Base-by-base conservation (phyloP, 2,113 vertebrate species). In the Malaclemys terrapin region DNA sequence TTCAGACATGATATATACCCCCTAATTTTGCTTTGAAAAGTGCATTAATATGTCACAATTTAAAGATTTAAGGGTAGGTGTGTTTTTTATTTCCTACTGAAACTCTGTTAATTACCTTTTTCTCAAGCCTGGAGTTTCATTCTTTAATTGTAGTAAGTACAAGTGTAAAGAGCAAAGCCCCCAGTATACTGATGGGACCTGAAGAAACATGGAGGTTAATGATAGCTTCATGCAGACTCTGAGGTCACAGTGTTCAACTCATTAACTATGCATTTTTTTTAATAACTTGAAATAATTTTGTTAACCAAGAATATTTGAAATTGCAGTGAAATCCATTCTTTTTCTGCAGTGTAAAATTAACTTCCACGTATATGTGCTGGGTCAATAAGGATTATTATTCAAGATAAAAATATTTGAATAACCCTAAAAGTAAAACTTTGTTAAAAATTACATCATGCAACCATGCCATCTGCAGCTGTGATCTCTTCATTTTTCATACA, bases 71-170 rank as follows among this genome's bases (percentile, higher is more conserved):
- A 75, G 94, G 95, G 50, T 53, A 89, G 85, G 75, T 91, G 65
- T 79, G 42, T 45, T 47, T 95, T 92, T 75, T 11, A 1, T 89
- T 65, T 95, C 47, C 57, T 2, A 2, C 47, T 95, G 88, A 93
- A 78, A 6, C 89, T 20, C 2, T 27, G 80, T 95, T 92, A 92
- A 59, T 83, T 88, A 88, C 87, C 76, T 87, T 11, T 19, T 65
- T 93, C 88, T 95, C 91, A 89, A 91, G 79, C 81, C 47, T 85
- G 75, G 69, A n/a, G 57, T 78, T 93, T 4, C 29, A 89, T 89
- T 93, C 65, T 94, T 97, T 95, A 87, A 93, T 94, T 59, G 16
- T 85, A 11, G 91, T 87, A 80, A 45, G 42, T 42, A 47, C 75
- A 78, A 47, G 45, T 47, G 85, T 81, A 27, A 87, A 94, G 65